These are phyloP conservation scores for Tetrax tetrax DNA, from an alignment of 2,113 vertebrate species.

Conservation along the genomic window DNA sequence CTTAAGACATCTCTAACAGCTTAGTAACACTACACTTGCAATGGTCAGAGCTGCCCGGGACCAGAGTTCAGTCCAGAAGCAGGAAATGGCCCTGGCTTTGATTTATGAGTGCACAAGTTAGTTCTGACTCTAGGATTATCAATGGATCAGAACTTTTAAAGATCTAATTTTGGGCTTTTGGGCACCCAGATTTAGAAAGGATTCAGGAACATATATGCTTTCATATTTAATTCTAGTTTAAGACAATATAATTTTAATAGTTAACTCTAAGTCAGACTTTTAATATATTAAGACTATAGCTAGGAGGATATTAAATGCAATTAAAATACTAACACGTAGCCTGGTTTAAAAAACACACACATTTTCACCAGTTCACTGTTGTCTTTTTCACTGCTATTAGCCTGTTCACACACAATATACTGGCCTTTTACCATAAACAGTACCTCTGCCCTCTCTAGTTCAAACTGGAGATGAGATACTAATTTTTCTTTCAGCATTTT, in stretches of 20 bases:
- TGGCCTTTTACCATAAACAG: background rate
- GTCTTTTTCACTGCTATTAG: background rate
- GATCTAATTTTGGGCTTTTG: background rate
- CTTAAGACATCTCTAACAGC: background rate
- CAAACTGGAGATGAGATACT: background rate
- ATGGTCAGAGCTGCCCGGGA: background rate
- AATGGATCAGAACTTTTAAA: background rate
- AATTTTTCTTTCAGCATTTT: background rate
- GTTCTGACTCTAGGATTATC: background rate
- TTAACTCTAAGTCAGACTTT: background rate
- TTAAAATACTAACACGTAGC: background rate
- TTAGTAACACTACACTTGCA: background rate
- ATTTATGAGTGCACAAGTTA: background rate
- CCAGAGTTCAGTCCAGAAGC: background rate
- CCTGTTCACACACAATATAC: background rate
- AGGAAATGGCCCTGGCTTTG: background rate
- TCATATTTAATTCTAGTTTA: background rate
- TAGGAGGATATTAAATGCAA: background rate
- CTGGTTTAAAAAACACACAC: background rate
- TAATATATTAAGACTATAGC: background rate
- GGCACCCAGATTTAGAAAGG: background rate
- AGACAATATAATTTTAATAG: background rate
- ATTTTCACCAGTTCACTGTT: background rate
- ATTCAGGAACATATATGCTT: rapidly evolving
- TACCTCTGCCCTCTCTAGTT: slow-evolving; percentile 19